These are phyloP conservation scores for Apodemia zela DNA, from an alignment of 2,888 invertebrate species.

Conservation along the genomic window DNA sequence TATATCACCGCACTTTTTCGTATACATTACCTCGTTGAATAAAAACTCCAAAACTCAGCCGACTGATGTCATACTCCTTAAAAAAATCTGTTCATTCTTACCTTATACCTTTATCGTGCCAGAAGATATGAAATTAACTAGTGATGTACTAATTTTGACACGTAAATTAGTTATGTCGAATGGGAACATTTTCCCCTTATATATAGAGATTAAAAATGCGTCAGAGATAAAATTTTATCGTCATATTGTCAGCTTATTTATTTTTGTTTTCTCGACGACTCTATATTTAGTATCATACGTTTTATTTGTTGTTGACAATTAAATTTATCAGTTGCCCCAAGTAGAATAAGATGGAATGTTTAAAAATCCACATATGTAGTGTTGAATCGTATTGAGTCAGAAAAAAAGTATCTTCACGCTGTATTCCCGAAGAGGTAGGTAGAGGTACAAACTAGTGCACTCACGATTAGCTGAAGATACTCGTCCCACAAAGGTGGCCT, in stretches of 20 bases:
- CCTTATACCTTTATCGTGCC: slow-evolving; percentile 19
- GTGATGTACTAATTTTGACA: slow-evolving; percentile 11
- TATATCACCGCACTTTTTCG: too few species aligned
- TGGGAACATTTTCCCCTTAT: not conserved
- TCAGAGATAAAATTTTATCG: slow-evolving; percentile 10
- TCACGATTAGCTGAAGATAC: too few species aligned
- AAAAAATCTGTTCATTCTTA: slow-evolving; percentile 21
- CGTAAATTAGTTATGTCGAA: not conserved
- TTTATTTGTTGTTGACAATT: slow-evolving; percentile 6
- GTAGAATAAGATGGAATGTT: not conserved
- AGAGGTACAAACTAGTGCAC: too few species aligned
- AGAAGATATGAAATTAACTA: not conserved
- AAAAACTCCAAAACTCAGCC: slow-evolving; percentile 20
- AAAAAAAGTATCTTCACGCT: too few species aligned
- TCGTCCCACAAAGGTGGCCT: too few species aligned
- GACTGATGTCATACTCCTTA: slow-evolving; percentile 30
- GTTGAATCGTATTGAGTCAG: too few species aligned
- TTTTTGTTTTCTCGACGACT: not conserved
- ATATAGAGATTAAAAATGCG: slow-evolving; percentile 9
- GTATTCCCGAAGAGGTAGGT: too few species aligned
- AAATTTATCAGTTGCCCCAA: not conserved
- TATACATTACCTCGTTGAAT: not conserved
- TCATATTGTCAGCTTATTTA: not conserved
- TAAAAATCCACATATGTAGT: too few species aligned
- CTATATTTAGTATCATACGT: not conserved